Evolutionary conservation across 1,140 invertebrate genomes (phyloP), one percentile per base, ranked within the genome.

Genomic region (Drosophila murphyi): DNA sequence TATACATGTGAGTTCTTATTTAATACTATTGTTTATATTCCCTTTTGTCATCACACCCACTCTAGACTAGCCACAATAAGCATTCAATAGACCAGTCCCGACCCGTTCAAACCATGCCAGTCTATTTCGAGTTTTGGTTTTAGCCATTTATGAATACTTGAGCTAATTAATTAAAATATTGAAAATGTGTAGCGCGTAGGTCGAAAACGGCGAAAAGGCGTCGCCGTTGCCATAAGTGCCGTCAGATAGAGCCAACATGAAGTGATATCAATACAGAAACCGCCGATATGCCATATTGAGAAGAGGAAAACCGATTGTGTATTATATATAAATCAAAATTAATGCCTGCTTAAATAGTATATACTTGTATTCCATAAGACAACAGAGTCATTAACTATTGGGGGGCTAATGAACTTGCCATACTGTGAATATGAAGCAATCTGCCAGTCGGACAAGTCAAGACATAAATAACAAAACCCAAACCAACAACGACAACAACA

Each of bases 151-250:
- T 35, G 48, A 31, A 64, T 71, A 41, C 60, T 35, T 56, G 43
- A 62, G 54, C 61, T 76, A 76, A 77, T 77, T 74, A 77, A 77
- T 77, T 77, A 74, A 74, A 54, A 74, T 77, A 74, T 77, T 77
- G 51, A 60, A 63, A 74, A 68, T 41, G n/a, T 52, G 20, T 55
- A 43, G 7, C 8, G 61, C 72, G 76, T 78, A 64, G 76, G 76
- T 51, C 43, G 72, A 5, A 73, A 72, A 79, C 67, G 56, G 57
- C 62, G 34, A 62, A 72, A 68, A 76, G 76, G 77, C 74, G 77
- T 79, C 54, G 48, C 69, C 45, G 28, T 64, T 63, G 74, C 77
- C 74, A 76, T 79, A 79, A 72, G 60, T 56, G 75, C 43, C 34
- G 56, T 10, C 54, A 52, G 20, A 20, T 20, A 20, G 20, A 20